Conservation (phyloP, 2,113 vertebrate species). For the Eleginops maclovinus region DNA sequence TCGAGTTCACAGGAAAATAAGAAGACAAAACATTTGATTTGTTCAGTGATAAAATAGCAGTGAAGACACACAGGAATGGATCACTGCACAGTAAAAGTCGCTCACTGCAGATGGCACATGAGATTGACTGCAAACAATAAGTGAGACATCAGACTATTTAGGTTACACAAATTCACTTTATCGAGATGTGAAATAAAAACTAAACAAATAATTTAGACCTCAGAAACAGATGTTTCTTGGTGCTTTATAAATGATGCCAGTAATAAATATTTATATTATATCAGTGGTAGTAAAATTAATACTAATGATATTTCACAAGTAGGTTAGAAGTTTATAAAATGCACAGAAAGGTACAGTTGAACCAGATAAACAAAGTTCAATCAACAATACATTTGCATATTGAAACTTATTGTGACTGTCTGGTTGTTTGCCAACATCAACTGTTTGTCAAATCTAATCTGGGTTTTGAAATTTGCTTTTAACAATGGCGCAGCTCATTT, state of each 20-base stretch:
- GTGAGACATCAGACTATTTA: not conserved
- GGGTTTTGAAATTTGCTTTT: not conserved
- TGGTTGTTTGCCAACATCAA: not conserved
- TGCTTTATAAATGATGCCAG: not conserved
- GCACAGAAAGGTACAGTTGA: not conserved
- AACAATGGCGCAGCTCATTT: not conserved
- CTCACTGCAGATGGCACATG: not conserved
- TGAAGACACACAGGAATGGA: not conserved
- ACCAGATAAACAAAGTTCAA: not conserved
- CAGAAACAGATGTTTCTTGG: too few relatives aligned
- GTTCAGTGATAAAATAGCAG: not conserved
- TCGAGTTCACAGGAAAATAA: not conserved
- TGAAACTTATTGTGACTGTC: not conserved
- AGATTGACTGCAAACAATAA: not conserved
- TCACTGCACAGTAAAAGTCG: not conserved
- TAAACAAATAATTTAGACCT: not conserved
- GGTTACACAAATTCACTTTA: not conserved
- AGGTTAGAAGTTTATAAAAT: not conserved
- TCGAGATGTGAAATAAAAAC: slow-evolving; percentile 5
- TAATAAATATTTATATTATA: not conserved
- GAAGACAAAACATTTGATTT: not conserved
- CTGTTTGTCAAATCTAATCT: not conserved
- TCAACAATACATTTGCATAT: not conserved
- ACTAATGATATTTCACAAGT: not conserved
- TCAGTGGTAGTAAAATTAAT: not conserved